Evolutionary conservation across 2,888 invertebrate genomes (phyloP).

Genomic region (Sipha maydis): DNA sequence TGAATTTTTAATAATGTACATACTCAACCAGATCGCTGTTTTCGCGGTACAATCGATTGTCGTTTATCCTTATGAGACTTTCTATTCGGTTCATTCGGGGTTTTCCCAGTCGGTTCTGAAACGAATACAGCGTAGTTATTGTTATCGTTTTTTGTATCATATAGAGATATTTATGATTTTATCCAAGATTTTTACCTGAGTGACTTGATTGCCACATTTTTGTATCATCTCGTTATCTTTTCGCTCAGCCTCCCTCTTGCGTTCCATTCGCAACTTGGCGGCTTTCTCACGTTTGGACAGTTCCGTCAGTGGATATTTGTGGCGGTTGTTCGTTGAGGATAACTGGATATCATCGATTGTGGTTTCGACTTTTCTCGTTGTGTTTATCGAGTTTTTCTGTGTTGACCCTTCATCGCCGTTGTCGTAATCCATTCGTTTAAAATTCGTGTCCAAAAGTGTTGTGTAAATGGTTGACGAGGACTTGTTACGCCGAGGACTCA

Average conservation of each 20-base stretch:
- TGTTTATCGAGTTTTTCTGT: not conserved
- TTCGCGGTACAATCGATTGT: not conserved
- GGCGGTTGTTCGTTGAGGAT: not conserved
- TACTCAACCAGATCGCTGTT: not conserved
- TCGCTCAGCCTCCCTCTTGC: not conserved
- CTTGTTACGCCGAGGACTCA: too few species aligned
- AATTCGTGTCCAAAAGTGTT: too few species aligned
- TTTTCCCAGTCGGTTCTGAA: not conserved
- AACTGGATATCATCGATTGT: not conserved
- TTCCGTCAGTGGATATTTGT: conserved; percentile 23
- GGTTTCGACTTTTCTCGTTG: not conserved
- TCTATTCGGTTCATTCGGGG: not conserved
- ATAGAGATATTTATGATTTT: too few species aligned
- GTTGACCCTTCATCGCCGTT: not conserved
- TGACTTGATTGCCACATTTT: too few species aligned
- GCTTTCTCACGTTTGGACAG: not conserved
- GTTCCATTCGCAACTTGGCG: not conserved
- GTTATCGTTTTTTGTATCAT: too few species aligned
- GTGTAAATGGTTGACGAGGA: too few species aligned
- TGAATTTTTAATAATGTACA: not conserved
- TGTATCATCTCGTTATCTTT: too few species aligned
- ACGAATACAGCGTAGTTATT: not conserved
- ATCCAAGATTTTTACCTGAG: too few species aligned
- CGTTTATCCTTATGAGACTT: conserved; percentile 7
- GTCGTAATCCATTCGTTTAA: too few species aligned